Percentiles rank a stretch among this genome's conserved stretches.
These are phyloP conservation scores for Drosophila hamatofila DNA, from an alignment of 2,888 invertebrate species.

Conservation along the genomic window DNA sequence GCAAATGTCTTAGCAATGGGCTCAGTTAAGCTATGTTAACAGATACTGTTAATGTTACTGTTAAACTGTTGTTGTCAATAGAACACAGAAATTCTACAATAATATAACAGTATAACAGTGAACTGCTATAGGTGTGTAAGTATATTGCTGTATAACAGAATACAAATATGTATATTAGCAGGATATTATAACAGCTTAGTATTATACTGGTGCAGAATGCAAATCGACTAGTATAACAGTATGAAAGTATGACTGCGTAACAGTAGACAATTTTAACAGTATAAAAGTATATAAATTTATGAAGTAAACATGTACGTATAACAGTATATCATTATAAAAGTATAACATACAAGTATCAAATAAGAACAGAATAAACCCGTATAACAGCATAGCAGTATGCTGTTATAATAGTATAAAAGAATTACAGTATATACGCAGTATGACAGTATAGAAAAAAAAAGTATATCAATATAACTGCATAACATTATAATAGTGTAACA, in stretches of 20 bases:
- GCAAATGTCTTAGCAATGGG: neutral
- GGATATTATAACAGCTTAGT: neutral
- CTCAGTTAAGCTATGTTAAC: neutral
- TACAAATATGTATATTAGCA: neutral
- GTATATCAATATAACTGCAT: neutral
- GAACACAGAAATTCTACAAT: too few relatives aligned
- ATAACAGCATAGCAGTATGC: neutral
- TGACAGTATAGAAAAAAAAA: too few relatives aligned
- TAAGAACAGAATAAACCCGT: too few relatives aligned
- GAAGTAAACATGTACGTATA: too few relatives aligned
- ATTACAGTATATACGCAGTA: neutral
- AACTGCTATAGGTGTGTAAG: accelerated
- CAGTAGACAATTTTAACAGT: neutral
- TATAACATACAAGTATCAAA: too few relatives aligned
- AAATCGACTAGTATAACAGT: neutral
- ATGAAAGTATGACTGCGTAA: too few relatives aligned
- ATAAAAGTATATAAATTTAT: too few relatives aligned
- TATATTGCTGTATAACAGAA: neutral
- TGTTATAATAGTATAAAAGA: neutral
- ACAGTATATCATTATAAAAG: neutral
- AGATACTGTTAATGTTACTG: neutral
- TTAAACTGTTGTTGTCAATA: neutral
- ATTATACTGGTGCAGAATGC: neutral
- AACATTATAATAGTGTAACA: neutral
- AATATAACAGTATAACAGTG: neutral